Evolutionary conservation across 2,797 vertebrate genomes (phyloP).

Genomic region (Sebastes oblongus): DNA sequence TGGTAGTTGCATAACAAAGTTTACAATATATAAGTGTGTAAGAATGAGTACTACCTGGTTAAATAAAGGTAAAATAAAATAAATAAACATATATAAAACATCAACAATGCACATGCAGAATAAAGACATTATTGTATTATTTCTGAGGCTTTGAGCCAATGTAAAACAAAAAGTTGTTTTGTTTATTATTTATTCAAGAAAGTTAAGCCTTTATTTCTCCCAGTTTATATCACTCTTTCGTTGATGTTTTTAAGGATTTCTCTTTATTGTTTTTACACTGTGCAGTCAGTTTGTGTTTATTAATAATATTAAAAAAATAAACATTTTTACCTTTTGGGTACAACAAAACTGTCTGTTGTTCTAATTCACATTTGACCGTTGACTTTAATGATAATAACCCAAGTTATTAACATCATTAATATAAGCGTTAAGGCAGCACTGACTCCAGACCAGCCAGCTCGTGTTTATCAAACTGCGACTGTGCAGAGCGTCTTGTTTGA

Average conservation of each 20-base stretch:
- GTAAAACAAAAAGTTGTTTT: background rate
- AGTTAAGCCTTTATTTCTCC: background rate
- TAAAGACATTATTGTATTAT: background rate
- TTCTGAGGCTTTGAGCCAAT: background rate
- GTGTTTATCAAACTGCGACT: constrained; percentile 54
- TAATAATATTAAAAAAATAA: constrained; percentile 32
- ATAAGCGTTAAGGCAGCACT: background rate
- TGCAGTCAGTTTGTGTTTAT: constrained; percentile 30
- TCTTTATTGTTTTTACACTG: background rate
- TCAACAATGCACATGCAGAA: background rate
- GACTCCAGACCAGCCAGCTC: background rate
- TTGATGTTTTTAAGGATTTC: too few relatives aligned
- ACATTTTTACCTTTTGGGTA: constrained; percentile 8
- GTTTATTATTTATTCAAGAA: background rate
- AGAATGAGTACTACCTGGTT: too few relatives aligned
- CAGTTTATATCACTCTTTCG: rapidly evolving
- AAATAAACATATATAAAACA: background rate
- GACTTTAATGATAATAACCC: too few relatives aligned
- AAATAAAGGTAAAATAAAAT: too few relatives aligned
- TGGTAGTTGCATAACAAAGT: background rate
- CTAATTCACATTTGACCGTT: background rate
- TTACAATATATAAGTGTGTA: background rate
- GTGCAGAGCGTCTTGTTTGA: constrained; percentile 31
- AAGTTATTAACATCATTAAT: background rate
- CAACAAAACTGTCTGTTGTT: background rate